These are phyloP conservation scores for Stegodyphus mimosarum DNA, from an alignment of 1,140 invertebrate species.

Conservation along the genomic window DNA sequence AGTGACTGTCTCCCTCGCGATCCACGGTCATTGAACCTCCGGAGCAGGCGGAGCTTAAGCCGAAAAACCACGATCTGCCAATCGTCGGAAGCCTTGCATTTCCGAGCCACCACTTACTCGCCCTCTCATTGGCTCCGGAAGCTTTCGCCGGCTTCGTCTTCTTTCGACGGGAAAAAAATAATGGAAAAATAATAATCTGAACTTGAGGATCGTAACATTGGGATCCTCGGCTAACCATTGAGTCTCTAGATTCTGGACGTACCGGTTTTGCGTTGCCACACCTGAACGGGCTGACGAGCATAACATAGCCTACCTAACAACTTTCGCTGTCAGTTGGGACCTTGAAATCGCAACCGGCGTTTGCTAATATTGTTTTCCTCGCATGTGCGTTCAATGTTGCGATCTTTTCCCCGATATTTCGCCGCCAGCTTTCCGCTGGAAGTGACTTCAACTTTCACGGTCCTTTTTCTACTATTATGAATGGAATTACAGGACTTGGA, in stretches of 20 bases:
- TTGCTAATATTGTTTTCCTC: neutral
- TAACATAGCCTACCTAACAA: constrained; percentile 43
- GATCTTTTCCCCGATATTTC: constrained; percentile 1
- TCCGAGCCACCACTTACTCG: constrained; percentile 3
- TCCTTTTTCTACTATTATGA: neutral
- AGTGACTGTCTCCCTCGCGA: neutral
- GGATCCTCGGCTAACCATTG: constrained; percentile 3
- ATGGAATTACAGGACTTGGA: neutral
- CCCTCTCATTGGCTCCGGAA: constrained; percentile 23
- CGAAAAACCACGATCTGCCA: constrained; percentile 20
- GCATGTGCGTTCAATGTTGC: neutral
- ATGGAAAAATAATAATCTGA: constrained; percentile 39
- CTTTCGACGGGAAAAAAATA: neutral
- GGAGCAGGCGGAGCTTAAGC: constrained; percentile 23
- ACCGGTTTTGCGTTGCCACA: constrained; percentile 47
- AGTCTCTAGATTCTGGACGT: constrained; percentile 47
- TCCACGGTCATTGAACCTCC: constrained; percentile 57
- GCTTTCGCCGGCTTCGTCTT: constrained; percentile 6
- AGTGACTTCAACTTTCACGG: neutral
- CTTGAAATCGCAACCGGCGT: constrained; percentile 58
- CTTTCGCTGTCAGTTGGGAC: constrained; percentile 62
- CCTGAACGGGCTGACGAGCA: constrained; percentile 24
- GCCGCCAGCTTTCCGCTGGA: neutral
- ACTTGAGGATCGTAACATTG: constrained; percentile 25
- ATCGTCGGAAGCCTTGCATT: constrained; percentile 40